Base-by-base conservation (phyloP, 2,797 vertebrate genomes). In the Micromesistius poutassou region DNA sequence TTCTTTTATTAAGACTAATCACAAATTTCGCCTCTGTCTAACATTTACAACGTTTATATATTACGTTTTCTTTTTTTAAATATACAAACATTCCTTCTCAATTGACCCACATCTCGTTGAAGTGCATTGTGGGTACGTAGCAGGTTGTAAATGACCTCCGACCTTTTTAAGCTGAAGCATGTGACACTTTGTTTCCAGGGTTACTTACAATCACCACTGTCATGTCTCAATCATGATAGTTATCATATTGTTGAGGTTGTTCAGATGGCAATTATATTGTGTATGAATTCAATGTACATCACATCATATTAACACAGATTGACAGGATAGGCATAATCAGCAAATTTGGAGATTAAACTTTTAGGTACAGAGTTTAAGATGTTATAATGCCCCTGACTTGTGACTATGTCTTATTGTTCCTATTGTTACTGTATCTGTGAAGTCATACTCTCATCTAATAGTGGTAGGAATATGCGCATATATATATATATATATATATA, bases 51-150 rank as follows among this genome's bases (percentile, higher is more conserved):
- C 71, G 62, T 68, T 68, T 68, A 28, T 28, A 68, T 28, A 68
- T 25, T 77, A 4, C 28, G 14, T 77, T 0, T 74, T 72, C 31
- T 68, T 46, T 77, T n/a, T 79, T 76, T 77, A 38, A 71, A 79
- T 80, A 75, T 83, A 85, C 86, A 90, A 92, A 91, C 88, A 75
- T 77, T 79, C 40, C 6, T 79, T 77, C 74, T 85, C 74, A 82
- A 28, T 68, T 68, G 25, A 28, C 62, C 62, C 62, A 12, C 62
- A 16, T 28, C 62, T 68, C n/a, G 25, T 28, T 28, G 62, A 68
- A 28, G 62, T 68, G 62, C 62, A 68, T 28, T 16, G 62, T 68
- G 62, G 62, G 62, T 28, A 68, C 62, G 62, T 68, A 68, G 62
- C 62, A 28, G 68, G 77, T 68, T 73, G 42, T 73, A n/a, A 16